These are phyloP conservation scores for Platycercus adscitus DNA, from an alignment of 2,113 vertebrate genomes.

Conservation along the genomic window DNA sequence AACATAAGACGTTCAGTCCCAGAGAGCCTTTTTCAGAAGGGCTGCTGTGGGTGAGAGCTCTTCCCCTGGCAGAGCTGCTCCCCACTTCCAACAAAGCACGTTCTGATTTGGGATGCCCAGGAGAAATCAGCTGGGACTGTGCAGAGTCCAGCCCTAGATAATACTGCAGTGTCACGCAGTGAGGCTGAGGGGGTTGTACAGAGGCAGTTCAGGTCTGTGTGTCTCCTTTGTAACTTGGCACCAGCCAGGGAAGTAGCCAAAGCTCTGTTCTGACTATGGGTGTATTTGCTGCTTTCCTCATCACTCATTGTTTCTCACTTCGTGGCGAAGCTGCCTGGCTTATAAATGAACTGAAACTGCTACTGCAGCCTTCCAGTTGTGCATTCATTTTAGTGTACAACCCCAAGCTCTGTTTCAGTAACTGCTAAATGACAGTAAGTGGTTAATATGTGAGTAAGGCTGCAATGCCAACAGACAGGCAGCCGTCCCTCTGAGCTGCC, in stretches of 20 bases:
- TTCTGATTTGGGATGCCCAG: neutral
- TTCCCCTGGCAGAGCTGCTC: neutral
- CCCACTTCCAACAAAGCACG: accelerated
- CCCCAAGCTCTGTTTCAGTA: neutral
- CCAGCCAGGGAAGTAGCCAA: neutral
- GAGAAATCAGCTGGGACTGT: neutral
- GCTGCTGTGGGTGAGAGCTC: neutral
- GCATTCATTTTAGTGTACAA: neutral
- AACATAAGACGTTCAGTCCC: neutral
- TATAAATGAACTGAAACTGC: accelerated
- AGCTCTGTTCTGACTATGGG: neutral
- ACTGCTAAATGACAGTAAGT: neutral
- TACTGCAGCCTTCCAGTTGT: neutral
- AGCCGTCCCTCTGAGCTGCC: accelerated
- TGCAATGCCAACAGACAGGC: accelerated
- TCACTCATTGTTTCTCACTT: neutral
- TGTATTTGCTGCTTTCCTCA: neutral
- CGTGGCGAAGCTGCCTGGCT: neutral
- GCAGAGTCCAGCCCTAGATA: neutral
- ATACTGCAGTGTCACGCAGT: neutral
- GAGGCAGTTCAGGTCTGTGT: neutral
- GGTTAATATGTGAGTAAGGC: neutral
- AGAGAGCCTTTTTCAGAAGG: neutral
- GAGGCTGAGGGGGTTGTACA: neutral
- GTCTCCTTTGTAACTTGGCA: neutral